A percentile compares a stretch with the other conserved stretches of the same genome.
These are phyloP conservation scores for Coptotermes formosanus DNA, from an alignment of 1,140 invertebrate genomes.

Conservation along the genomic window DNA sequence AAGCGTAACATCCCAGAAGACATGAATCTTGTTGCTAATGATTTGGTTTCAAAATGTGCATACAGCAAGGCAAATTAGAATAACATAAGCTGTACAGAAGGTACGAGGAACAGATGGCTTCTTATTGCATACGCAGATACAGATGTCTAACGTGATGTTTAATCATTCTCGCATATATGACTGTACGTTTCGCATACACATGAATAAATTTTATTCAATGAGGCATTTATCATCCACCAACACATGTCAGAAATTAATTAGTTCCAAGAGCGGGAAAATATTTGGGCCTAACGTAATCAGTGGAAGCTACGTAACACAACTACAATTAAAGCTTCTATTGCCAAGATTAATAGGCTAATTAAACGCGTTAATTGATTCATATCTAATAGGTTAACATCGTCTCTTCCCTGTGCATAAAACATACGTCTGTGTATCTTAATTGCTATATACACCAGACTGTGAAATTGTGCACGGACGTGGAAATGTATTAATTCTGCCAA, in stretches of 20 bases:
- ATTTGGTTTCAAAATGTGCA: too few relatives aligned
- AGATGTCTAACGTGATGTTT: neutral
- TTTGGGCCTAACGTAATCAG: neutral
- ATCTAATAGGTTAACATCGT: neutral
- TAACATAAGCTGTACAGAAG: too few relatives aligned
- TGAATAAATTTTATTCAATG: neutral
- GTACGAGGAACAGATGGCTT: neutral
- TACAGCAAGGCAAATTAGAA: too few relatives aligned
- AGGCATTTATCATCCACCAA: neutral
- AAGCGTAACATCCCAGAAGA: too few relatives aligned
- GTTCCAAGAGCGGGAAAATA: neutral
- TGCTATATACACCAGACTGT: neutral
- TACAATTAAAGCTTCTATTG: neutral
- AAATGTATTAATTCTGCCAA: neutral
- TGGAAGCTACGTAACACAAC: neutral
- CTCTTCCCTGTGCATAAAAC: neutral
- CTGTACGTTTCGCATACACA: neutral
- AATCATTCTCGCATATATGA: neutral
- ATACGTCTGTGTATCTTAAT: neutral
- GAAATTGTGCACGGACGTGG: neutral
- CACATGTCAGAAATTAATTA: neutral
- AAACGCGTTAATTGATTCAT: neutral
- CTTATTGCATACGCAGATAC: neutral
- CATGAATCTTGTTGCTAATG: too few relatives aligned
- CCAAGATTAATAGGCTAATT: neutral